Conservation (phyloP, 1,140 invertebrate species). For the Leptonema lineaticorne region DNA sequence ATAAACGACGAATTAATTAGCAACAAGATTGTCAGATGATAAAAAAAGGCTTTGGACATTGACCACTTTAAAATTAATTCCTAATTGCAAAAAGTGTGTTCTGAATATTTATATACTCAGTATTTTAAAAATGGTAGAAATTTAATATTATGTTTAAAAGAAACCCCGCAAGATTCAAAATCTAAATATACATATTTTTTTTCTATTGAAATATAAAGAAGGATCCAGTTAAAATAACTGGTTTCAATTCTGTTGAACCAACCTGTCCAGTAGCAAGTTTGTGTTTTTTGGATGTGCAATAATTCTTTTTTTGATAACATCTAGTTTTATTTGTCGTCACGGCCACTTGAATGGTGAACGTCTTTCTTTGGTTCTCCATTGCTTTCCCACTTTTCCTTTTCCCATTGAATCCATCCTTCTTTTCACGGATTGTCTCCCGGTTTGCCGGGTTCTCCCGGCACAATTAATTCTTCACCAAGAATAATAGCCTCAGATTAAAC, state of each 20-base stretch:
- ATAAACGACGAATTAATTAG: too few species aligned
- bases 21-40: too few species aligned
- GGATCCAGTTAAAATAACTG: neutral
- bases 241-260: neutral
- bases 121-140: too few species aligned
- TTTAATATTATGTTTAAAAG: too few species aligned
- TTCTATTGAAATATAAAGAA: neutral
- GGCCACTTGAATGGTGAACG: too few species aligned
- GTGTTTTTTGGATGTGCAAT: slow-evolving; percentile 17
- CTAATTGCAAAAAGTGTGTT: too few species aligned
- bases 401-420: neutral
- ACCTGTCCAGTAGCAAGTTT: slow-evolving; percentile 29
- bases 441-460: slow-evolving; percentile 30
- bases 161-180: too few species aligned
- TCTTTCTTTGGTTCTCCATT: neutral
- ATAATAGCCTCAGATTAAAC: slow-evolving; percentile 37
- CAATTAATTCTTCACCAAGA: slow-evolving; percentile 37
- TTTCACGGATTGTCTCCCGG: neutral
- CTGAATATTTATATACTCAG: too few species aligned
- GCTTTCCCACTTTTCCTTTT: slow-evolving; percentile 9
- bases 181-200: too few species aligned
- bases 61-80: too few species aligned
- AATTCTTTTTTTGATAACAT: slow-evolving; percentile 40
- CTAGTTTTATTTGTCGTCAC: slow-evolving; percentile 34
- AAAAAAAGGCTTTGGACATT: too few species aligned